These are phyloP conservation scores for Lonchura striata DNA, from an alignment of 2,113 vertebrate species.

Conservation along the genomic window DNA sequence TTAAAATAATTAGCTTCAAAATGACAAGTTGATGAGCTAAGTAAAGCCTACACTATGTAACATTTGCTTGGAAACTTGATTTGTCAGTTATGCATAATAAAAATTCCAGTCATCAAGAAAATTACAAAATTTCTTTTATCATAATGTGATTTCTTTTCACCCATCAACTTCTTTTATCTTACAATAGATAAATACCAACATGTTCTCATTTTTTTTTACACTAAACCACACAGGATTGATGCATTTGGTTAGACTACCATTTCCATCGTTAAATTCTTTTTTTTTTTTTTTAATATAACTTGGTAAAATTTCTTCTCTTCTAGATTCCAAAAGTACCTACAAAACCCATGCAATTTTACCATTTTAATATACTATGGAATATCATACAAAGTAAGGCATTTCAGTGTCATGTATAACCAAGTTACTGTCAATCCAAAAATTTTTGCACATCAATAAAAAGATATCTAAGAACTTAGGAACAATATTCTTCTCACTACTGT, in stretches of 20 bases:
- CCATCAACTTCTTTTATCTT: slow-evolving; percentile 85
- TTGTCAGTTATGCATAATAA: slow-evolving; percentile 94
- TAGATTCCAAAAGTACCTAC: slow-evolving; percentile 91
- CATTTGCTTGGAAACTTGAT: slow-evolving; percentile 91
- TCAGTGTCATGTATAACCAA: slow-evolving; percentile 98
- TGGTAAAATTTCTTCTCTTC: slow-evolving; percentile 87
- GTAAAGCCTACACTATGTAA: slow-evolving; percentile 95
- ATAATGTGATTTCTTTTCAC: slow-evolving; percentile 94
- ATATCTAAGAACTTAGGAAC: slow-evolving; percentile 91
- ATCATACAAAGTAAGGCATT: slow-evolving; percentile 99
- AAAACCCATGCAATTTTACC: slow-evolving; percentile 92
- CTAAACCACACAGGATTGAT: slow-evolving; percentile 88
- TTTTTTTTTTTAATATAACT: slow-evolving; percentile 85
- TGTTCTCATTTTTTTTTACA: slow-evolving; percentile 86
- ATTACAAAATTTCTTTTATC: slow-evolving; percentile 88
- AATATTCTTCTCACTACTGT: slow-evolving; percentile 87
- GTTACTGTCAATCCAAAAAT: slow-evolving; percentile 89
- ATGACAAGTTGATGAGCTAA: slow-evolving; percentile 89
- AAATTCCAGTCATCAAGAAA: slow-evolving; percentile 91
- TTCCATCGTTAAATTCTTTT: slow-evolving; percentile 84
- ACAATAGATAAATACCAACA: slow-evolving; percentile 87
- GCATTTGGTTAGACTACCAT: slow-evolving; percentile 88
- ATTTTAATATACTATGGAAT: slow-evolving; percentile 94
- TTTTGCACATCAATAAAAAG: slow-evolving; percentile 93
- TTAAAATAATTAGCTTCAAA: slow-evolving; percentile 92